Percentiles rank a stretch among this genome's conserved stretches.
phyloP scores from a whole-genome alignment of 1,140 invertebrate species.

The Maniola jurtina region DNA sequence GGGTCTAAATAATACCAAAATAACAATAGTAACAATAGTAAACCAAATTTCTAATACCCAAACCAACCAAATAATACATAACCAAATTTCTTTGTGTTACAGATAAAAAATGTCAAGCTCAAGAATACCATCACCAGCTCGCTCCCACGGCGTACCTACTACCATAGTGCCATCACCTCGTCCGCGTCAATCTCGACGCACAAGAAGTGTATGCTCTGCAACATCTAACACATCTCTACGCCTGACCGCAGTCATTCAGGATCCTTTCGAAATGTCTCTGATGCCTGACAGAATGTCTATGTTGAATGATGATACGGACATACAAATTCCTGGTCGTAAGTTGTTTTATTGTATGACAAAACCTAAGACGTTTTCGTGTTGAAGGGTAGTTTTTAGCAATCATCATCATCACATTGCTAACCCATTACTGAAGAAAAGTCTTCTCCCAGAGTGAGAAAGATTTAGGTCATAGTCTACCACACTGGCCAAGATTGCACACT shows the following conservation, averaged over 20 bases:
- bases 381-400: too few relatives aligned
- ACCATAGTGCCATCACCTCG: constrained; percentile 36
- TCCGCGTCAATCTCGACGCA: constrained; percentile 32
- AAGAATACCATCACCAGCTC: constrained; percentile 53
- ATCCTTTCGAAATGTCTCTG: constrained; percentile 51
- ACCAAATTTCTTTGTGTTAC: neutral
- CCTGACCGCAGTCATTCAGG: constrained; percentile 45
- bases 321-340: constrained; percentile 58
- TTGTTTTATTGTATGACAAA: constrained; percentile 6
- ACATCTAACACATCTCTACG: constrained; percentile 42
- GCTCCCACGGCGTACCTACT: constrained; percentile 38
- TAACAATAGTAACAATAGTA: too few relatives aligned
- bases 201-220: constrained; percentile 52
- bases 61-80: too few relatives aligned
- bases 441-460: too few relatives aligned
- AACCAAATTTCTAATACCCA: too few relatives aligned
- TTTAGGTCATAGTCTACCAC: too few relatives aligned
- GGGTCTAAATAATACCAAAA: too few relatives aligned
- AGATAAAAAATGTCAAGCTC: constrained; percentile 41
- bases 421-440: too few relatives aligned
- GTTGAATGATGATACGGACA: constrained; percentile 54
- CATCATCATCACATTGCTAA: too few relatives aligned
- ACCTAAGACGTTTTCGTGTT: too few relatives aligned
- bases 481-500: too few relatives aligned
- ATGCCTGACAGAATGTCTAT: constrained; percentile 45